These are phyloP conservation scores for Microtus montanus DNA, from an alignment of 2,113 vertebrate genomes.

Conservation along the genomic window DNA sequence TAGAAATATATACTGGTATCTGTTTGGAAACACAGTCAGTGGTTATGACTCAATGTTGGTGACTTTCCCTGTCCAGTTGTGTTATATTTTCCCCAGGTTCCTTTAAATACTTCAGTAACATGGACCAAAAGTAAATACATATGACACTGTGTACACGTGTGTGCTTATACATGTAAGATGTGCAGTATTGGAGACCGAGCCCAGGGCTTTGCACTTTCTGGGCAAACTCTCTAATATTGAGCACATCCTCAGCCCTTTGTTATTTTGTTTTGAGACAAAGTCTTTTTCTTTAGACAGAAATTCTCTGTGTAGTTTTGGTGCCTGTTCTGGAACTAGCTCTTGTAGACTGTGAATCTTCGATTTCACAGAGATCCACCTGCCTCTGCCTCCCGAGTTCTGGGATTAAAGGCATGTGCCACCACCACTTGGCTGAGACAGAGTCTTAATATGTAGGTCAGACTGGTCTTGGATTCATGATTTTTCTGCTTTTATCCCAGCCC, in stretches of 20 bases:
- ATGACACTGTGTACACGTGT: not conserved
- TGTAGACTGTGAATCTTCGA: too few relatives aligned
- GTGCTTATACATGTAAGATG: not conserved
- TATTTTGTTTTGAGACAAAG: not conserved
- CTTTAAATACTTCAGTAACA: not conserved
- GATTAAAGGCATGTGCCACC: too few relatives aligned
- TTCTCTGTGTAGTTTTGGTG: too few relatives aligned
- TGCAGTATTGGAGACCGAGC: not conserved
- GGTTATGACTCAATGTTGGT: not conserved
- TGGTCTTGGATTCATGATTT: not conserved
- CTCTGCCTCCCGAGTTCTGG: too few relatives aligned
- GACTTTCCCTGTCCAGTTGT: not conserved
- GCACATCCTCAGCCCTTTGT: not conserved
- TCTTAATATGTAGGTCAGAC: not conserved
- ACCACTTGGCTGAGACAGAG: too few relatives aligned
- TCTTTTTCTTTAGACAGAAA: not conserved
- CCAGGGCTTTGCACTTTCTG: not conserved
- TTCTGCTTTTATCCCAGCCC: not conserved
- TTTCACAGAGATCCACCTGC: too few relatives aligned
- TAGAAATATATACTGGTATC: constrained; percentile 11
- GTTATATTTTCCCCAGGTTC: not conserved
- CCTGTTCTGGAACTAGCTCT: too few relatives aligned
- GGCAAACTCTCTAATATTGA: not conserved
- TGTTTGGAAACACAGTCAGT: not conserved
- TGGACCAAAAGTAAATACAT: constrained; percentile 1